These are phyloP conservation scores for Halcyon malimbica DNA, from an alignment of 2,113 vertebrate genomes.

Conservation along the genomic window DNA sequence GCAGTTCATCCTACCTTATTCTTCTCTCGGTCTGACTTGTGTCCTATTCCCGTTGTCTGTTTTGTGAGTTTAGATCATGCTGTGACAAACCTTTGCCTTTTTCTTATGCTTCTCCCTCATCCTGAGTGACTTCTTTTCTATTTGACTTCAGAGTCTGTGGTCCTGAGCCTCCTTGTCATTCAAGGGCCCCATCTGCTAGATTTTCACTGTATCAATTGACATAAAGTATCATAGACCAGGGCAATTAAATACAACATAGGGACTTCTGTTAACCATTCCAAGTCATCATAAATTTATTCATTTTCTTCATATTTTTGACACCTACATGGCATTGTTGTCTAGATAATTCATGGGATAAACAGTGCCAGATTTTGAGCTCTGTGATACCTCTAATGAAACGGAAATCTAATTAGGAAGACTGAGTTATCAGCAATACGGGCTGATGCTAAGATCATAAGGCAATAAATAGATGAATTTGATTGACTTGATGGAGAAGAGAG, in stretches of 20 bases:
- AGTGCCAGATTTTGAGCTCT: neutral
- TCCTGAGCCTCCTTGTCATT: neutral
- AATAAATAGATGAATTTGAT: neutral
- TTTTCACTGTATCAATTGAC: neutral
- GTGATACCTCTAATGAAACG: neutral
- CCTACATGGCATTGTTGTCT: neutral
- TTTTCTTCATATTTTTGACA: neutral
- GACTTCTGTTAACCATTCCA: neutral
- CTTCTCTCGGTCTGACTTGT: fast-evolving
- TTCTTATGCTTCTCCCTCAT: neutral
- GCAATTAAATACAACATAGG: neutral
- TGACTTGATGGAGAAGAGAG: neutral
- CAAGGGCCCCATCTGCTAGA: neutral
- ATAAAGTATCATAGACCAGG: neutral
- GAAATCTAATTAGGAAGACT: neutral
- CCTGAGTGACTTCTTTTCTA: neutral
- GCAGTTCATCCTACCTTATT: neutral
- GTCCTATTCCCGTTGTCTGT: neutral
- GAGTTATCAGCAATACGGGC: neutral
- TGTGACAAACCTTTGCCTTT: fast-evolving
- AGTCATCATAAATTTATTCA: neutral
- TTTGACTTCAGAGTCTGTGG: neutral
- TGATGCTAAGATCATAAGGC: neutral
- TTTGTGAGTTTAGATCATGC: neutral
- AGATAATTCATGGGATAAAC: neutral